Percentiles rank a stretch among this genome's conserved stretches.
phyloP scores from a whole-genome alignment of 2,113 vertebrate genomes.

The Alces alces region DNA sequence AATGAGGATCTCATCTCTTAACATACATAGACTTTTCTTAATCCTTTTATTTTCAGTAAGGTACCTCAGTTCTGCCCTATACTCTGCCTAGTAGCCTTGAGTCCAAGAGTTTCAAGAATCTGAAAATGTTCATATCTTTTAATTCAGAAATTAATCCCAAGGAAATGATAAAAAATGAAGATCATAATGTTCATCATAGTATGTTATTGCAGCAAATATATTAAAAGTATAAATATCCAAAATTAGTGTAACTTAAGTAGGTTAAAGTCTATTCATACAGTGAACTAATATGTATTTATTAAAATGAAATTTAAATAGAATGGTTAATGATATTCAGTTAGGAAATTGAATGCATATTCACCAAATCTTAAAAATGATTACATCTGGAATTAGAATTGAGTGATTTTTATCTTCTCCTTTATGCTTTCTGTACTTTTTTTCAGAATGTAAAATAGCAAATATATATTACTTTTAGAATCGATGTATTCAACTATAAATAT shows the following conservation, averaged over 20 bases:
- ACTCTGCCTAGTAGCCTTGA: neutral
- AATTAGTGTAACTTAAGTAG: neutral
- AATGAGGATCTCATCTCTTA: neutral
- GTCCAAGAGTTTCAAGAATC: neutral
- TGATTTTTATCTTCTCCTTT: neutral
- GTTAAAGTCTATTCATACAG: neutral
- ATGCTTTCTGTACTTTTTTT: neutral
- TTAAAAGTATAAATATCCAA: neutral
- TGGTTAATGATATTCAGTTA: neutral
- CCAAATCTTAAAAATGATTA: neutral
- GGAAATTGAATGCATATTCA: neutral
- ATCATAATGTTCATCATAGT: neutral
- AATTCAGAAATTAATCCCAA: neutral
- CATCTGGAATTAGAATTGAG: neutral
- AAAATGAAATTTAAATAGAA: conserved; percentile 1
- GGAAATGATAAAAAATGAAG: neutral
- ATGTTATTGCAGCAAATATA: neutral
- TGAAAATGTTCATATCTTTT: neutral
- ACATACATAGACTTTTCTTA: neutral
- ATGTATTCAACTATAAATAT: neutral
- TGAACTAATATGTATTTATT: neutral
- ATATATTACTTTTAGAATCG: neutral
- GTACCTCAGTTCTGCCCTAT: neutral
- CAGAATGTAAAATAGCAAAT: neutral
- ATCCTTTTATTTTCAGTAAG: neutral